Evolutionary conservation across 1,140 invertebrate genomes (phyloP).

Genomic region (Cyclina sinensis): DNA sequence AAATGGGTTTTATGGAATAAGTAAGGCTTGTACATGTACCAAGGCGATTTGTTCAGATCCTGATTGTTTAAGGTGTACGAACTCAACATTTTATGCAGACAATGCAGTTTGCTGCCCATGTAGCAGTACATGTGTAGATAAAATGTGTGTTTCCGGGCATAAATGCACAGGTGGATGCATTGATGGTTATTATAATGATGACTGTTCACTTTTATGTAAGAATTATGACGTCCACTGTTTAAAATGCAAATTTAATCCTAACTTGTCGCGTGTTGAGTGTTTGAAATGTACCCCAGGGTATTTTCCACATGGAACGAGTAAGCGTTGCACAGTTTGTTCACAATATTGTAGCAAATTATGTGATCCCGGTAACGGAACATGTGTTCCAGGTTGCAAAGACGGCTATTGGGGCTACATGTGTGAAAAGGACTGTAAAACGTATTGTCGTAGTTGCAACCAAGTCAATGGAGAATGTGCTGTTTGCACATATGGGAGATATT

Average conservation of each 20-base stretch:
- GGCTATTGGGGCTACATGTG: constrained; percentile 35
- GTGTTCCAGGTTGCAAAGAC: neutral
- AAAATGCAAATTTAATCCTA: neutral
- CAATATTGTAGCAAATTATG: neutral
- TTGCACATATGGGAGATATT: neutral
- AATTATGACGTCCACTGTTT: neutral
- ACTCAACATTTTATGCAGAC: neutral
- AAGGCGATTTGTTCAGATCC: neutral
- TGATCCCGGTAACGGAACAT: neutral
- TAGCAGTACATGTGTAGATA: neutral
- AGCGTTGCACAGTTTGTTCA: neutral
- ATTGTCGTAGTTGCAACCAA: constrained; percentile 6
- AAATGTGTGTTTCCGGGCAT: neutral
- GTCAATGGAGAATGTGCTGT: neutral
- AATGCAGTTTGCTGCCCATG: neutral
- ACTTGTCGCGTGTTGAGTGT: neutral
- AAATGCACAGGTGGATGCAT: neutral
- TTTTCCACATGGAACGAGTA: neutral
- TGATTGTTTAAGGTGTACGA: neutral
- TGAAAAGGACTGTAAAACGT: neutral
- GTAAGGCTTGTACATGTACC: neutral
- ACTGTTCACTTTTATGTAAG: neutral
- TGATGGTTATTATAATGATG: neutral
- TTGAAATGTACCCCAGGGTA: neutral
- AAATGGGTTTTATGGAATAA: neutral